Evolutionary conservation across 2,113 vertebrate species (phyloP).

Genomic region (Chelonoidis abingdonii): DNA sequence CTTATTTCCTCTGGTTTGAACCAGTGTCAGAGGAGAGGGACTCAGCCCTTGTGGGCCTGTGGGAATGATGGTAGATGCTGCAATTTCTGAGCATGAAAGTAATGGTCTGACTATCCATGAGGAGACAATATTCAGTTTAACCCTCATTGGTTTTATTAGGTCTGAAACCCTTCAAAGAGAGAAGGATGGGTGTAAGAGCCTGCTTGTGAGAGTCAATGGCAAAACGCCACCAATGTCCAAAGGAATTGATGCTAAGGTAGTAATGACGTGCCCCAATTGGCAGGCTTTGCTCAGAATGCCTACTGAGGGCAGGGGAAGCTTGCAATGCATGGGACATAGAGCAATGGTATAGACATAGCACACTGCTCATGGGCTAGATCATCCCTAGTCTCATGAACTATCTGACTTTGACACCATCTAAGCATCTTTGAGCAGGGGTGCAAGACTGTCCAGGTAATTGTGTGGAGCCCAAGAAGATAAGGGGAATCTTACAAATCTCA

Average conservation of each 20-base stretch:
- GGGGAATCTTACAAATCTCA: background rate
- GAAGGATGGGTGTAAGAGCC: no score
- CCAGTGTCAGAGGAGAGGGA: background rate
- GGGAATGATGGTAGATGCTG: background rate
- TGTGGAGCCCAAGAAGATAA: background rate
- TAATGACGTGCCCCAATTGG: rapidly evolving
- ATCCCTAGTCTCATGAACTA: background rate
- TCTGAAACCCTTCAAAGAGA: no score
- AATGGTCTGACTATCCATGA: slow-evolving; percentile 6
- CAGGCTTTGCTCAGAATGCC: background rate
- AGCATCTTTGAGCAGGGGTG: background rate
- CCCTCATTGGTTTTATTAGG: background rate
- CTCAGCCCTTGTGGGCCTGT: background rate
- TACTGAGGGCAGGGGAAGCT: background rate
- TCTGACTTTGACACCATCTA: background rate
- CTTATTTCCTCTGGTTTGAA: slow-evolving; percentile 23
- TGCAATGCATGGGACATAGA: background rate
- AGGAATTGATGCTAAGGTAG: background rate
- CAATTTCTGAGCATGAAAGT: background rate
- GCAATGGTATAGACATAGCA: background rate
- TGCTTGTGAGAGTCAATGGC: no score
- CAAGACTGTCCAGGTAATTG: background rate
- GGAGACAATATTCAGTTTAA: background rate
- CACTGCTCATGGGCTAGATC: background rate
- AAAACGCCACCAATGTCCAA: background rate